Percentiles rank a stretch among this genome's conserved stretches.
phyloP scores from a whole-genome alignment of 2,113 vertebrate species.

The Macaca nemestrina region DNA sequence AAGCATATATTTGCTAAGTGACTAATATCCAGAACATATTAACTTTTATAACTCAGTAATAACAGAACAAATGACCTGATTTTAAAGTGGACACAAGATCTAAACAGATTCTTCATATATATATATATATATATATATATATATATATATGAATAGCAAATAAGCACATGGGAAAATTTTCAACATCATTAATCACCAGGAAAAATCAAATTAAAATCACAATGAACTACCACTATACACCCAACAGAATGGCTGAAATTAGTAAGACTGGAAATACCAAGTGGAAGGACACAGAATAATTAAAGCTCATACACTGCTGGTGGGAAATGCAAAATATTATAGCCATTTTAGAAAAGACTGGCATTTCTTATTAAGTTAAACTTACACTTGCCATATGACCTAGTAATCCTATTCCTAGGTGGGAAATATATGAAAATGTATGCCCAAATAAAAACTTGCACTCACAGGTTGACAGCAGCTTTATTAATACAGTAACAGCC shows the following conservation, averaged over 20 bases:
- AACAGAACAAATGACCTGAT: slow-evolving; percentile 29
- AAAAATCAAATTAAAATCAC: slow-evolving; percentile 56
- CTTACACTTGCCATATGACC: not conserved
- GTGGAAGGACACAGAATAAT: not conserved
- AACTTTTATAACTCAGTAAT: slow-evolving; percentile 16
- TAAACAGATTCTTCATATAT: slow-evolving; percentile 7
- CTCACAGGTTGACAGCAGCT: not conserved
- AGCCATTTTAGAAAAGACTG: not conserved
- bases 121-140: too few species aligned
- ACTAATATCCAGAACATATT: not conserved
- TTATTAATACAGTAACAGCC: not conserved
- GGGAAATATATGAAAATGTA: slow-evolving; percentile 19
- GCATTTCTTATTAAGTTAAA: not conserved
- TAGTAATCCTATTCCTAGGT: not conserved
- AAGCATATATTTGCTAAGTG: not conserved
- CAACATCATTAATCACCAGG: slow-evolving; percentile 44
- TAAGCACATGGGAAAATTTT: slow-evolving; percentile 35
- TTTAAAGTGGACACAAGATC: slow-evolving; percentile 36
- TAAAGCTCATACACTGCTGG: not conserved
- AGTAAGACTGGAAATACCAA: slow-evolving; percentile 24
- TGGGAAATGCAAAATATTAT: not conserved
- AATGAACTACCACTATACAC: slow-evolving; percentile 5
- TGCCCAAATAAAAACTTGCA: not conserved
- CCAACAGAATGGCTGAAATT: slow-evolving; percentile 24
- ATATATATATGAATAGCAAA: not conserved